These are phyloP conservation scores for Halocynthia aurantium DNA, from an alignment of 23 tunicate genomes.

Conservation along the genomic window DNA sequence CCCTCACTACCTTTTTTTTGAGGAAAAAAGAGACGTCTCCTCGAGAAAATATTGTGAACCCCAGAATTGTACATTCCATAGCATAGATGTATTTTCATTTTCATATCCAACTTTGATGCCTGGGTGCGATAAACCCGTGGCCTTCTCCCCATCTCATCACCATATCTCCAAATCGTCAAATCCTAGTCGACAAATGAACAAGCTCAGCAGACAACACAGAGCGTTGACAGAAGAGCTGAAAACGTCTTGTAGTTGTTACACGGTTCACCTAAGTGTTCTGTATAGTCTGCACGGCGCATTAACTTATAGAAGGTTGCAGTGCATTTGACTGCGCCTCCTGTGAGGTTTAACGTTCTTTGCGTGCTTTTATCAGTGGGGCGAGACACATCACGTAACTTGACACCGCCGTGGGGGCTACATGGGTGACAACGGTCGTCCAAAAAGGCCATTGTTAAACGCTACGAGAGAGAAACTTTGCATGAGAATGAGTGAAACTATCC, in stretches of 20 bases:
- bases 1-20: no score
- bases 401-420: conserved; percentile 15
- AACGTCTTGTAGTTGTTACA: conserved; percentile 12
- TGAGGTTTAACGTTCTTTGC: conserved; percentile 50
- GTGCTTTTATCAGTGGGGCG: conserved; percentile 28
- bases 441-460: not conserved
- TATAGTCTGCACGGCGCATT: conserved; percentile 9
- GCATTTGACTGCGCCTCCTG: conserved; percentile 25
- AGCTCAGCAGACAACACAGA: not conserved
- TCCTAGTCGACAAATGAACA: no score
- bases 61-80: no score
- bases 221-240: conserved; percentile 20
- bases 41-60: no score
- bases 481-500: no score
- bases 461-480: no score
- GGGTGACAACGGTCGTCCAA: conserved; percentile 7
- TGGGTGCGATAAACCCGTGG: no score
- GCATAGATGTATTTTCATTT: no score
- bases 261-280: conserved; percentile 5
- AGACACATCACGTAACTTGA: conserved; percentile 22
- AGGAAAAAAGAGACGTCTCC: no score
- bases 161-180: no score
- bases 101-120: no score
- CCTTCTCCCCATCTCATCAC: no score
- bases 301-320: conserved; percentile 1